These are phyloP conservation scores for Lathamus discolor DNA, from an alignment of 2,113 vertebrate genomes.

Conservation along the genomic window DNA sequence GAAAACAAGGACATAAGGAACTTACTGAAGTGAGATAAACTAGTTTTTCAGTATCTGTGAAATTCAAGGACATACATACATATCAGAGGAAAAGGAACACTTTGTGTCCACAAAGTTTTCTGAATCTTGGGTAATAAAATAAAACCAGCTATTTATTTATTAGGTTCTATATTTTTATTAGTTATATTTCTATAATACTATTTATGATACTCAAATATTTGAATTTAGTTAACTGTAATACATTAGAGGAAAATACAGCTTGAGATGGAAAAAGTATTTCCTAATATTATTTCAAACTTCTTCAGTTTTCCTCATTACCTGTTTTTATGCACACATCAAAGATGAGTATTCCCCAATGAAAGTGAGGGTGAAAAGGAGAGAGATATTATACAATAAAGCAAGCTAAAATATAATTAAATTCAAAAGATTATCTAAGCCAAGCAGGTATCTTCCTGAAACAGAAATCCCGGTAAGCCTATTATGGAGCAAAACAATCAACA, in stretches of 20 bases:
- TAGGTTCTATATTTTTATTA: not conserved
- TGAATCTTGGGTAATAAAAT: conserved; percentile 11
- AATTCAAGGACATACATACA: conserved; percentile 29
- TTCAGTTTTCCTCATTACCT: not conserved
- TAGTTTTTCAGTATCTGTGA: conserved; percentile 33
- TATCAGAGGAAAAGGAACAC: not conserved
- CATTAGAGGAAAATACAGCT: not conserved
- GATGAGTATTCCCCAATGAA: not conserved
- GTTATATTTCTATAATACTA: not conserved
- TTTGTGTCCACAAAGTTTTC: not conserved
- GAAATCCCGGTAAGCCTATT: not conserved
- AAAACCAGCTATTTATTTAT: not conserved
- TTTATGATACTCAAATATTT: not conserved
- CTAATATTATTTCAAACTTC: not conserved
- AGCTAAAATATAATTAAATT: conserved; percentile 4
- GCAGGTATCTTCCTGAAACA: conserved; percentile 5
- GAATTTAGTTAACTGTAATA: not conserved
- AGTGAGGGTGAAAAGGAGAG: not conserved
- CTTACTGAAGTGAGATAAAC: conserved; percentile 43
- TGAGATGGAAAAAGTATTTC: not conserved
- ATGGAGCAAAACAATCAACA: not conserved
- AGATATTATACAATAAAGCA: not conserved
- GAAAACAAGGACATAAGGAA: conserved; percentile 55
- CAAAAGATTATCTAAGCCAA: conserved; percentile 15
- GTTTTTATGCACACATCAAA: not conserved